Evolutionary conservation across 2,888 invertebrate genomes (phyloP).

Genomic region (Brachypterus glaber): DNA sequence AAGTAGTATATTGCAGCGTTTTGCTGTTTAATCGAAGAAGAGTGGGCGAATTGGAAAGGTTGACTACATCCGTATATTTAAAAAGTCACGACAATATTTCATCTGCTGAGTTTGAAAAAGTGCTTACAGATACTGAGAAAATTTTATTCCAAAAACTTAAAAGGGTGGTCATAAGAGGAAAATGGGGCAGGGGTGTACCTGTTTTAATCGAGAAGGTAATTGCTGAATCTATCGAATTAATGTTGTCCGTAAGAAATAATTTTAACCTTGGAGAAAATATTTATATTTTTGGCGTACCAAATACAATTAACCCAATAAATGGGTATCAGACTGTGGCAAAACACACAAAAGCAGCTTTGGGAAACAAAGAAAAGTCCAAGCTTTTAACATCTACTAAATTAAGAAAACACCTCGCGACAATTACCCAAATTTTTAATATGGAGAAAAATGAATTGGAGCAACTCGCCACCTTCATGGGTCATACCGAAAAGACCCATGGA

Average conservation of each 20-base stretch:
- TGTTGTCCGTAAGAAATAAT: not conserved
- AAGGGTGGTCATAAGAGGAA: not conserved
- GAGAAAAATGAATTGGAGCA: slow-evolving; percentile 8
- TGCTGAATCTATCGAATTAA: not conserved
- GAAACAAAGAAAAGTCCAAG: not conserved
- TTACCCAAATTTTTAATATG: slow-evolving; percentile 10
- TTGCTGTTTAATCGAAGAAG: not conserved
- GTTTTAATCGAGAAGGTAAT: too few species aligned
- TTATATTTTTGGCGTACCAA: not conserved
- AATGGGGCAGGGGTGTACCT: not conserved
- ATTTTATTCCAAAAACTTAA: not conserved
- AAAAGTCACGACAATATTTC: not conserved
- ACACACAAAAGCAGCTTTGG: not conserved
- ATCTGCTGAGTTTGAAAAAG: not conserved
- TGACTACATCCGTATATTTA: not conserved
- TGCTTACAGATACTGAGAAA: not conserved
- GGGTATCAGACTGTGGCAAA: not conserved
- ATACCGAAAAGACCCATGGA: slow-evolving; percentile 9
- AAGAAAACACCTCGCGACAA: slow-evolving; percentile 11
- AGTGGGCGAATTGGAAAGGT: not conserved
- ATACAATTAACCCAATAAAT: not conserved
- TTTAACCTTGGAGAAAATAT: not conserved
- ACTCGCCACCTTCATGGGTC: slow-evolving; percentile 11
- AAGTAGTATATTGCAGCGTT: not conserved
- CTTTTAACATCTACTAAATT: slow-evolving; percentile 7